Evolutionary conservation across 1,140 invertebrate species (phyloP), one percentile per base, ranked within the genome.

Genomic region (Calosoma granatense): DNA sequence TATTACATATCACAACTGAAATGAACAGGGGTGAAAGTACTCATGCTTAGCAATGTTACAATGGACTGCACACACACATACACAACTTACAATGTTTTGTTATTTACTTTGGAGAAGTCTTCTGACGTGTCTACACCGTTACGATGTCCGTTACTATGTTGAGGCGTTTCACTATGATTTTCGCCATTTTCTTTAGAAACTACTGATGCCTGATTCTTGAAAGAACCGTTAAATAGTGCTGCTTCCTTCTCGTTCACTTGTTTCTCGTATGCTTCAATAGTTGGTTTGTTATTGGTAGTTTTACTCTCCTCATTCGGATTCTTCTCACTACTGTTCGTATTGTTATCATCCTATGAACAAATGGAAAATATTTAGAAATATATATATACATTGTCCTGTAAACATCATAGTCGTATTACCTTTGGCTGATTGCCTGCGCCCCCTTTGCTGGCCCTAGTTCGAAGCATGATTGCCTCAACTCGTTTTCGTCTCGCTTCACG

Each of bases 391-490:
- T 6, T 30, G 26, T 4, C 14, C 26, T 30, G 26, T 30, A 30
- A 30, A 6, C 4, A 30, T 30, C 14, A 30, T 47, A 12, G 41
- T 47, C 3, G 9, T 12, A 11, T 47, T 47, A 47, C 41, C 41
- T 47, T 47, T 47, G 41, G 41, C 4, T 9, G 6, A 47, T 47
- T 47, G 4, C 15, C 15, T 9, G 6, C 9, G 4, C 41, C 15
- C 9, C 41, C 41, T 47, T 47, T 47, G 17, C 78, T 83, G 55
- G 81, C 83, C 59, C 88, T 77, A 51, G 88, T 91, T 63, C 88
- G 76, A 30, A 81, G 76, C 88, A 91, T 91, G 60, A 91, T 91
- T 47, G 86, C 87, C 71, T 90, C 88, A 1, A 91, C 87, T 53
- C 88, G 77, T 68, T 85, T 88, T 51, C 86, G 80, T 62, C 88